A percentile compares a stretch with the other conserved stretches of the same genome.
phyloP scores from a whole-genome alignment of 1,140 invertebrate genomes.

The Holcopasites calliopsidis region DNA sequence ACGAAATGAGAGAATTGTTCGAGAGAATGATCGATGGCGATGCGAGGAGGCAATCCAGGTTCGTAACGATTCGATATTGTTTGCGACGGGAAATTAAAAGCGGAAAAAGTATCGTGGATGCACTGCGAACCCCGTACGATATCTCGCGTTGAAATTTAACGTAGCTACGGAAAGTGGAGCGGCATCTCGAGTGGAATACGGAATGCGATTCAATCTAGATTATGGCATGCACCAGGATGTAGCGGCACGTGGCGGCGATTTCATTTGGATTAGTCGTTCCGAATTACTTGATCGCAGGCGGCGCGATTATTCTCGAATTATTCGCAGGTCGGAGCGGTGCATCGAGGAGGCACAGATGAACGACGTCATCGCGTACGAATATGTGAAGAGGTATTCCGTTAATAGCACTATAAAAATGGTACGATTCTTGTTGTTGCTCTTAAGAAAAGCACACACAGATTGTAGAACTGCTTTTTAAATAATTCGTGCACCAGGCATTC shows the following conservation, averaged over 20 bases:
- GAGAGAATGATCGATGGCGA: neutral
- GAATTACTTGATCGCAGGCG: neutral
- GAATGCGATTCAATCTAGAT: neutral
- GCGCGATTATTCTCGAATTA: slow-evolving; percentile 5
- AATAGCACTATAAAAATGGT: neutral
- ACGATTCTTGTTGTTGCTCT: neutral
- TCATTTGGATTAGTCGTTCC: slow-evolving; percentile 1
- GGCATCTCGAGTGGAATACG: neutral
- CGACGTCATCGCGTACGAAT: neutral
- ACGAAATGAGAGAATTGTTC: neutral
- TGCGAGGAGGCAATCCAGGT: neutral
- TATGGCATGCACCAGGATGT: neutral
- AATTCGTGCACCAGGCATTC: neutral
- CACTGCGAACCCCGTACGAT: neutral
- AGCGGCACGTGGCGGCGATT: slow-evolving; percentile 1
- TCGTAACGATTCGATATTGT: neutral
- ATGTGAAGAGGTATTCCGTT: neutral
- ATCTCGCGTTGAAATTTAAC: neutral
- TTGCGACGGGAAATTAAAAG: neutral
- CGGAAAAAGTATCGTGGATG: too few relatives aligned
- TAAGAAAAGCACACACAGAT: neutral
- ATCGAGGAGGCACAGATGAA: neutral
- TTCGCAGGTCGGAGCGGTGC: neutral
- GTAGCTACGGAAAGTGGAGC: too few relatives aligned
- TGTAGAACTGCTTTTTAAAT: neutral